Percentiles rank a stretch among this genome's conserved stretches.
Evolutionary conservation across 2,888 invertebrate genomes (phyloP).

Genomic region (Apantesis nais): DNA sequence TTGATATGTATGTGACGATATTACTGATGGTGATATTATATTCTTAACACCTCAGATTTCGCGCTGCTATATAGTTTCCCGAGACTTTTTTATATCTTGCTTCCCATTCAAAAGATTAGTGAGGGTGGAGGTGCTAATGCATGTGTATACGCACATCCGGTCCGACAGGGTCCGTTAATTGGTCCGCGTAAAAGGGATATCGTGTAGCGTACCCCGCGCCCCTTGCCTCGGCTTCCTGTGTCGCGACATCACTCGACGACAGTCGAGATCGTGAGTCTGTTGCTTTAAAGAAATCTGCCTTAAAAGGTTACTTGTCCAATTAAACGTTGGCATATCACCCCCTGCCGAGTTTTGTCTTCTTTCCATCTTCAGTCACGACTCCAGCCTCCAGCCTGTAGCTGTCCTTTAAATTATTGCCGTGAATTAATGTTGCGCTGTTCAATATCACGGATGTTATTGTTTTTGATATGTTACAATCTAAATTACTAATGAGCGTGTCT

Average conservation of each 20-base stretch:
- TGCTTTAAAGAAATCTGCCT: constrained; percentile 59
- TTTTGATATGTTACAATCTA: constrained; percentile 41
- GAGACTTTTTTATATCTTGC: constrained; percentile 62
- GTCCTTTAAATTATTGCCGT: constrained; percentile 36
- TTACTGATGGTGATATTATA: constrained; percentile 44
- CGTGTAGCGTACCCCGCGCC: constrained; percentile 74
- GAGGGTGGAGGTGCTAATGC: constrained; percentile 83
- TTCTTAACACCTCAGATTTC: constrained; percentile 54
- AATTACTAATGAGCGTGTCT: constrained; percentile 41
- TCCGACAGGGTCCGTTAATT: constrained; percentile 82
- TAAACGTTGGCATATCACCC: constrained; percentile 58
- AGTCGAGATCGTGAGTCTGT: constrained; percentile 63
- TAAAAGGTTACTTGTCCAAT: constrained; percentile 65
- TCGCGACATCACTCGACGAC: constrained; percentile 62
- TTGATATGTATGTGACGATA: constrained; percentile 48
- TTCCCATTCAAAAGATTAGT: constrained; percentile 77
- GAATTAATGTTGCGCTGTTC: constrained; percentile 35
- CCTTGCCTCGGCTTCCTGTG: constrained; percentile 71
- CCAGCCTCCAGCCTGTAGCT: constrained; percentile 42
- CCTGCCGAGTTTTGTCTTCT: constrained; percentile 57
- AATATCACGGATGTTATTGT: constrained; percentile 43
- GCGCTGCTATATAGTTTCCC: constrained; percentile 60
- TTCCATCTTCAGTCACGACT: constrained; percentile 58
- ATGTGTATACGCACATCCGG: constrained; percentile 80
- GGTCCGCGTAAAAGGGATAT: constrained; percentile 85